Base-by-base conservation (phyloP, 2,797 vertebrate species). In the Euphonia xanthogaster region DNA sequence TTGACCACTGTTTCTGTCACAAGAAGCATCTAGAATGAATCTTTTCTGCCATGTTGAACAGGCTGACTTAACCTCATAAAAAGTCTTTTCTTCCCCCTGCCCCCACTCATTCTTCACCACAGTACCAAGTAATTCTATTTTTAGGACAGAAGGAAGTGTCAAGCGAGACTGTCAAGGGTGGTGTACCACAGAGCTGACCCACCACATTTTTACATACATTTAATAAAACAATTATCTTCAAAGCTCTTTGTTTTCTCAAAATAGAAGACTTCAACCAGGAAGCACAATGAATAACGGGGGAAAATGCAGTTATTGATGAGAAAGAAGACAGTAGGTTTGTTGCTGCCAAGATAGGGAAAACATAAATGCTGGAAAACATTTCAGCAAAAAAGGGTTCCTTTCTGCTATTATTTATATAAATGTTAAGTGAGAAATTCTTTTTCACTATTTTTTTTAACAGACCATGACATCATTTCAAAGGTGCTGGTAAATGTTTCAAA, bases 191-290 rank as follows among this genome's bases (percentile, higher is more conserved):
- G n/a, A 86, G 40, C 58, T 92, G 83, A 90, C 76, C 91, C 77
- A 86, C 72, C 22, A 73, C 57, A 33, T 78, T 73, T 86, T 68
- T 47, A 58, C 50, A 40, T 72, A 86, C 15, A 31, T 85, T 92
- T 91, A 93, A 88, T 84, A 82, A 91, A 91, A 48, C 40, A 73
- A 67, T 91, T 87, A 33, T 54, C 50, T 82, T 94, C 53, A 71
- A 79, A 47, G 40, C 3, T 84, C 50, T 94, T 86, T 87, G 54
- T 89, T 94, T 96, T 94, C 80, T 77, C 39, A 81, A 82, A 89
- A 81, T 21, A 88, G 90, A 87, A 87, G 18, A 8, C 42, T 76
- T 31, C 22, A 88, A 60, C 40, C 40, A 60, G 25, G 40, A 85
- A 90, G 31, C 1, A 1, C 10, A 57, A n/a, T 39, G 9, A 70